Conservation (phyloP, 1,140 invertebrate genomes). For the Probaryconus sp. region DNA sequence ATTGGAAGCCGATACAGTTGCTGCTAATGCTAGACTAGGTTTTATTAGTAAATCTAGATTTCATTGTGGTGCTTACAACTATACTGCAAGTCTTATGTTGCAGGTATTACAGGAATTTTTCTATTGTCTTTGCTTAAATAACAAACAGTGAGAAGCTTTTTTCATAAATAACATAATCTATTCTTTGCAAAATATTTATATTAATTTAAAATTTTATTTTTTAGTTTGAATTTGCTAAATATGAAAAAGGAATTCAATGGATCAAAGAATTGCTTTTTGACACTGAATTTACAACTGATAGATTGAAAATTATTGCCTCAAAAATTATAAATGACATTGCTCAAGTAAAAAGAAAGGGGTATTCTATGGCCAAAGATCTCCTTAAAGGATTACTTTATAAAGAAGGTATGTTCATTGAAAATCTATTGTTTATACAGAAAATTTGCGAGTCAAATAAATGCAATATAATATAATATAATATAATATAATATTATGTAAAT, state of each 20-base stretch:
- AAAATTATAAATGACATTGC: constrained; percentile 89
- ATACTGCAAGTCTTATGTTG: constrained; percentile 80
- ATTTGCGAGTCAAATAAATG: neutral
- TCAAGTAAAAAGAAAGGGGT: constrained; percentile 83
- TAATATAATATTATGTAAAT: constrained; percentile 57
- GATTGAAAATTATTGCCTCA: constrained; percentile 86
- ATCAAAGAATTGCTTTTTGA: constrained; percentile 86
- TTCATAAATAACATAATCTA: too few relatives aligned
- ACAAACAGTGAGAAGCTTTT: too few relatives aligned
- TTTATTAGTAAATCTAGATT: constrained; percentile 79
- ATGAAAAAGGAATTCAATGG: constrained; percentile 86
- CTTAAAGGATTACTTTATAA: constrained; percentile 82
- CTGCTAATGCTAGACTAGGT: constrained; percentile 81
- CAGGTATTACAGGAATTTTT: constrained; percentile 71
- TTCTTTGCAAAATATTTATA: constrained; percentile 1
- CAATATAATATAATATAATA: neutral
- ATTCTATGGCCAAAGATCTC: constrained; percentile 80
- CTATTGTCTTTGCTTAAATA: too few relatives aligned
- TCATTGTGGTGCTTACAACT: constrained; percentile 82
- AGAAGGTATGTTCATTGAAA: constrained; percentile 78
- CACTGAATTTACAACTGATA: constrained; percentile 84
- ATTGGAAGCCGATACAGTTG: constrained; percentile 86
- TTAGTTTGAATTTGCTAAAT: constrained; percentile 87
- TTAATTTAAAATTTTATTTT: constrained; percentile 12
- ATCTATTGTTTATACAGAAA: too few relatives aligned